Evolutionary conservation across 2,113 vertebrate genomes (phyloP).

Genomic region (Alces alces): DNA sequence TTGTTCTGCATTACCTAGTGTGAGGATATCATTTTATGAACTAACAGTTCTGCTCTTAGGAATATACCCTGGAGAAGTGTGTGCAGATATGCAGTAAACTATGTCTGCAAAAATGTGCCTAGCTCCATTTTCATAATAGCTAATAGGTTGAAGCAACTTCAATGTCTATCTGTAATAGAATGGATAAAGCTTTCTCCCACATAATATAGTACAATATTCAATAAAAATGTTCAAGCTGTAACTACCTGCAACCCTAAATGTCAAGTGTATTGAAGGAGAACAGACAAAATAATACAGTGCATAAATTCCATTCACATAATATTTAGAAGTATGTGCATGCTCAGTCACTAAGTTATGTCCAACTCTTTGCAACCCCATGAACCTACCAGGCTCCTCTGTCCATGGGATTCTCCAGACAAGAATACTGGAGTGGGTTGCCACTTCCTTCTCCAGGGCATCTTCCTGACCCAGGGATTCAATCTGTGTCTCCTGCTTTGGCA

Average conservation of each 20-base stretch:
- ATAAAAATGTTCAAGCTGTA: background rate
- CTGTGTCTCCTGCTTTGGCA: background rate
- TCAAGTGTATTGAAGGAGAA: background rate
- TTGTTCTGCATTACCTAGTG: background rate
- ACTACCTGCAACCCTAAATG: background rate
- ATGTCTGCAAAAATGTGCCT: background rate
- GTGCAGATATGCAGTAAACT: background rate
- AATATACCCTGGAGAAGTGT: background rate
- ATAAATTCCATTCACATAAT: background rate
- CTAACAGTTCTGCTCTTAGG: background rate
- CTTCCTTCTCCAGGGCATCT: background rate
- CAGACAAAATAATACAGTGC: background rate
- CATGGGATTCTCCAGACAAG: background rate
- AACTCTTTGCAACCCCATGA: background rate
- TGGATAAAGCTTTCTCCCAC: background rate
- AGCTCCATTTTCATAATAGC: background rate
- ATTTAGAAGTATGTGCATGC: background rate
- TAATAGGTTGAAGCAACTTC: background rate
- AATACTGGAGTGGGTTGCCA: background rate
- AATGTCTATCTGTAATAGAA: background rate
- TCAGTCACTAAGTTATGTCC: background rate
- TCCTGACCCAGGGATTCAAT: background rate
- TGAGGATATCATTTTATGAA: background rate
- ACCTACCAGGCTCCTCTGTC: background rate
- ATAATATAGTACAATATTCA: background rate